Conservation (phyloP, 2,797 vertebrate species). For the Phataginus tricuspis region DNA sequence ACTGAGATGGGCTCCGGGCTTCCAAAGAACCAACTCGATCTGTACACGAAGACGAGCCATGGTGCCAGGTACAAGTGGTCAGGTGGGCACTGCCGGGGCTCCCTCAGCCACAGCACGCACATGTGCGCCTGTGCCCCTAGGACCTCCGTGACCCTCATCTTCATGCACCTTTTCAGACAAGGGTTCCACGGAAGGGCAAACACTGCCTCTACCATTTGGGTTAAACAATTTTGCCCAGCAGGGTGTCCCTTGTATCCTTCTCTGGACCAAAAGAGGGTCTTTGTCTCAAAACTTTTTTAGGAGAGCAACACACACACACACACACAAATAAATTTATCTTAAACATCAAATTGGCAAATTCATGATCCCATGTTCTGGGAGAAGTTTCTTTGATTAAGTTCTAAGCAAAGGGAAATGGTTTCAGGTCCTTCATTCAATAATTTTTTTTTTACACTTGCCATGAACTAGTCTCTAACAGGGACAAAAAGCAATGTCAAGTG, state of each 20-base stretch:
- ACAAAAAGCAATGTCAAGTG: neutral
- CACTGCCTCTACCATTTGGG: neutral
- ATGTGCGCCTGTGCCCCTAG: neutral
- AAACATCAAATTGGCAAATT: slow-evolving; percentile 34
- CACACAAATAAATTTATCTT: neutral
- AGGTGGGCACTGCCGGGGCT: neutral
- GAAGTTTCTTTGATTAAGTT: neutral
- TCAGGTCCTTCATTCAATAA: slow-evolving; percentile 6
- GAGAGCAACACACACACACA: neutral
- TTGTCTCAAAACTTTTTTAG: neutral
- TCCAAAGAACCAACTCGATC: neutral
- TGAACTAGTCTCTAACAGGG: neutral
- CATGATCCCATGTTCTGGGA: neutral
- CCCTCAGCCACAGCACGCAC: neutral
- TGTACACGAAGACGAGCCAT: neutral
- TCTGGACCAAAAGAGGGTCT: neutral
- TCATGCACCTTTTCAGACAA: neutral
- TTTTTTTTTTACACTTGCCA: neutral
- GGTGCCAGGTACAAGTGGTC: too few relatives aligned
- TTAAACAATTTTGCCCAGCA: neutral
- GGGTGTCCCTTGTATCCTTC: neutral
- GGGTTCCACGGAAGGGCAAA: neutral
- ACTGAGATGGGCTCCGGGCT: neutral
- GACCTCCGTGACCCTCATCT: neutral
- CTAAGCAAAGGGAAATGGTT: slow-evolving; percentile 47